A percentile compares a stretch with the other conserved stretches of the same genome.
These are phyloP conservation scores for Drymodes brunneopygia DNA, from an alignment of 2,113 vertebrate species.

Conservation along the genomic window DNA sequence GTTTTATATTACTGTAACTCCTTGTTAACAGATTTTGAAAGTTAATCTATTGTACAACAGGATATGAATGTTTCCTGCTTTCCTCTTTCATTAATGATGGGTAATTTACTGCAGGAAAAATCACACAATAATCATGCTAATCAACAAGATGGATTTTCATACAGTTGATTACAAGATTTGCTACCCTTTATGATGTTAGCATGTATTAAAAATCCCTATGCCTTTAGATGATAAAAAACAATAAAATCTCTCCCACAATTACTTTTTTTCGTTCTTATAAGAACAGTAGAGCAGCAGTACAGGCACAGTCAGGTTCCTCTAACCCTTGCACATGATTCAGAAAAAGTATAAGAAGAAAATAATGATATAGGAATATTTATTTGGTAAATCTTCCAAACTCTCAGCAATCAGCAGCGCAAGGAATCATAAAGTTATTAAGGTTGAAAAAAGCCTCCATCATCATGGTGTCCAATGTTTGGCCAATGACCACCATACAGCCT, in stretches of 20 bases:
- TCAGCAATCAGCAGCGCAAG: background rate
- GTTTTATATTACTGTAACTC: background rate
- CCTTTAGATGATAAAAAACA: background rate
- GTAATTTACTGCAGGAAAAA: background rate
- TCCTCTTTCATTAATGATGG: background rate
- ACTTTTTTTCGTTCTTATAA: background rate
- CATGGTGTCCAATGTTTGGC: background rate
- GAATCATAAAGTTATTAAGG: background rate
- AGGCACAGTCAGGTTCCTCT: background rate
- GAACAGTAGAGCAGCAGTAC: background rate
- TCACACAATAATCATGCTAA: background rate
- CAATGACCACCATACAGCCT: background rate
- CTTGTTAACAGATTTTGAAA: background rate
- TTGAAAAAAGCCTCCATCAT: background rate
- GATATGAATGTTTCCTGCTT: slow-evolving; percentile 17
- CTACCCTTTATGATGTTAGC: background rate
- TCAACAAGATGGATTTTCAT: background rate
- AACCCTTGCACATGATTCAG: background rate
- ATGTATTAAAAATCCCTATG: background rate
- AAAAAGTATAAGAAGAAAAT: background rate
- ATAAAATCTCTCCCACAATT: background rate
- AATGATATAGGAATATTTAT: background rate
- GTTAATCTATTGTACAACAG: background rate
- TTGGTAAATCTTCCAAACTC: background rate
- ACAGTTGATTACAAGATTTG: background rate